Conservation (phyloP, 2,797 vertebrate genomes). For the Erpetoichthys calabaricus region DNA sequence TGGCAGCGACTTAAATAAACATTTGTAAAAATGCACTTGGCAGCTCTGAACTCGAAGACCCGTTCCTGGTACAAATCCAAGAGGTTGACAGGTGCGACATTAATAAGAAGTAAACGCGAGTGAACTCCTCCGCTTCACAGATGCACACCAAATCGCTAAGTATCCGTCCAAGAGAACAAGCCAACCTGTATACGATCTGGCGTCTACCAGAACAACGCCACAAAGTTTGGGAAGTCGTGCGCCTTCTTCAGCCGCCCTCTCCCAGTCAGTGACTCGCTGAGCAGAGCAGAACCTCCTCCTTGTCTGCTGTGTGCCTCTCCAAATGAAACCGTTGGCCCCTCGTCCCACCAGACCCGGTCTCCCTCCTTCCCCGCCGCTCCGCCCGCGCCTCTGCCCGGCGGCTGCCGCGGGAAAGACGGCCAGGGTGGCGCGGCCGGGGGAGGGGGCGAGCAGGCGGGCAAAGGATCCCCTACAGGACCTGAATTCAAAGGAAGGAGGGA, state of each 20-base stretch:
- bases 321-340: conserved; percentile 17
- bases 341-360: conserved; percentile 19
- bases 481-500: background rate
- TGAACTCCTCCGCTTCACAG: no score
- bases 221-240: no score
- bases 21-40: no score
- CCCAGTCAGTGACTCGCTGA: background rate
- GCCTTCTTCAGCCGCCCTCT: background rate
- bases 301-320: conserved; percentile 7
- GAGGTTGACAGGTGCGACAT: no score
- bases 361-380: conserved; percentile 50
- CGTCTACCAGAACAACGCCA: no score
- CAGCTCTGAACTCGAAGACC: no score
- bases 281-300: no score
- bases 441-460: conserved; percentile 22
- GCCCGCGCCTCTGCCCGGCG: conserved; percentile 51
- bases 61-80: no score
- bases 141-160: no score
- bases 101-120: background rate
- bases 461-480: conserved; percentile 5
- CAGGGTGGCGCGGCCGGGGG: conserved; percentile 43
- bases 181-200: no score
- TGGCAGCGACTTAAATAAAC: background rate
- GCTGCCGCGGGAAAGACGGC: conserved; percentile 48
- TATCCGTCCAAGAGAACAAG: no score